Base-by-base conservation (phyloP, 2,113 vertebrate genomes). In the Peromyscus maniculatus region DNA sequence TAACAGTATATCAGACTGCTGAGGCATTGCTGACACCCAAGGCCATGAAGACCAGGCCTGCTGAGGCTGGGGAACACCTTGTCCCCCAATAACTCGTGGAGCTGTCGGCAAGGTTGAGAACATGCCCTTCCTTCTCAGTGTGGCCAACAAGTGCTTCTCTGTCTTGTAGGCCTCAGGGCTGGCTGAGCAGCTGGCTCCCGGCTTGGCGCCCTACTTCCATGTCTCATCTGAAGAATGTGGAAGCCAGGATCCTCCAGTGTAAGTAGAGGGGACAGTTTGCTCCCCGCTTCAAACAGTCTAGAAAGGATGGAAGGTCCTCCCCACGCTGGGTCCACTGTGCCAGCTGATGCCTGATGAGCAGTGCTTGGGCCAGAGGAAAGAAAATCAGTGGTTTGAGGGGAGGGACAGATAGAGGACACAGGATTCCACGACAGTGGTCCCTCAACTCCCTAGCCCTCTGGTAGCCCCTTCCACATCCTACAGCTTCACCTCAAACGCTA, bases 201-300 rank as follows among this genome's bases (percentile, higher is more conserved):
- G 98, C 99, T 87, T 99, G 99, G 99, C 98, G 99, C 90, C 99
- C 99, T 7, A 99, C 99, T 75, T 99, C 99, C 84, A 99, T 99
- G 99, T 99, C 99, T 78, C 98, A 99, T 57, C 98, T 99, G 96
- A 99, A 99, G 98, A 99, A 99, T 49, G 98, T 99, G 28, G 99
- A 99, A 98, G 98, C 99, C 93, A 99, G 99, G 98, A 99, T 99
- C 92, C 99, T 99, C 67, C 98, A 99, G 67, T 99, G 99, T 99
- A 98, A 99, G 99, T 96, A 97, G 77, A 78, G 88, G 36, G 39
- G 59, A 64, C 26, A 36, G 43, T 67, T 86, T 87, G 43, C 31
- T 59, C 21, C 11, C 46, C 33, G 17, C 66, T 59, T 93, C 13
- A 21, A 77, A 52, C 84, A 22, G 5, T 71, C 89, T 36, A 55